Evolutionary conservation across 1,140 invertebrate species (phyloP).

Genomic region (Drosophila setifemur): DNA sequence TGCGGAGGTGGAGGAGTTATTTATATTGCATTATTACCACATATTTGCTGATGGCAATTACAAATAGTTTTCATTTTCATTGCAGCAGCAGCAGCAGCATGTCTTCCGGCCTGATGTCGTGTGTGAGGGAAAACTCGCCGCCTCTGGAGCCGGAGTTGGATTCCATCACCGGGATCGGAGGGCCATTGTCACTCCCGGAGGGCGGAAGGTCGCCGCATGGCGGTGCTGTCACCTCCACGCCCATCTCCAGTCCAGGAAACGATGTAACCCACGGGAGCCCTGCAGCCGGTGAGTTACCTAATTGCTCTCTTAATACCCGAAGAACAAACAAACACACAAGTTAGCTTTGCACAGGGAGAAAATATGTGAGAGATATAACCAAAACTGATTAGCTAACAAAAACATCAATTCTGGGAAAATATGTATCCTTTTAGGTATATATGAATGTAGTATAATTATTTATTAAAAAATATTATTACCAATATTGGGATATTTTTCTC

Average conservation of each 20-base stretch:
- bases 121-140: slow-evolving; percentile 84
- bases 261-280: slow-evolving; percentile 40
- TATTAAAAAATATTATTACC: too few species aligned
- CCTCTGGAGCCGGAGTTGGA: slow-evolving; percentile 78
- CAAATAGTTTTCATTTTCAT: slow-evolving; percentile 29
- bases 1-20: neutral
- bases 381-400: too few species aligned
- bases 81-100: too few species aligned
- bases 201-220: slow-evolving; percentile 38
- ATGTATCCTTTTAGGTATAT: too few species aligned
- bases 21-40: slow-evolving; percentile 1
- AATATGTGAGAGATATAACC: too few species aligned
- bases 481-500: too few species aligned
- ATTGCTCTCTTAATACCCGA: slow-evolving; percentile 7
- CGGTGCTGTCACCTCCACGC: slow-evolving; percentile 58
- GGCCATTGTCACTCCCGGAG: slow-evolving; percentile 71
- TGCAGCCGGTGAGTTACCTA: slow-evolving; percentile 50
- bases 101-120: slow-evolving; percentile 83
- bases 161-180: slow-evolving; percentile 33
- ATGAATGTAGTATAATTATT: too few species aligned
- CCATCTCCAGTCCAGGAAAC: slow-evolving; percentile 53
- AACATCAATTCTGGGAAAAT: too few species aligned
- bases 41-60: slow-evolving; percentile 19
- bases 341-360: neutral
- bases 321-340: neutral